Evolutionary conservation across 2,797 vertebrate species (phyloP), one percentile per base, ranked within the genome.

Genomic region (Chelon auratus): DNA sequence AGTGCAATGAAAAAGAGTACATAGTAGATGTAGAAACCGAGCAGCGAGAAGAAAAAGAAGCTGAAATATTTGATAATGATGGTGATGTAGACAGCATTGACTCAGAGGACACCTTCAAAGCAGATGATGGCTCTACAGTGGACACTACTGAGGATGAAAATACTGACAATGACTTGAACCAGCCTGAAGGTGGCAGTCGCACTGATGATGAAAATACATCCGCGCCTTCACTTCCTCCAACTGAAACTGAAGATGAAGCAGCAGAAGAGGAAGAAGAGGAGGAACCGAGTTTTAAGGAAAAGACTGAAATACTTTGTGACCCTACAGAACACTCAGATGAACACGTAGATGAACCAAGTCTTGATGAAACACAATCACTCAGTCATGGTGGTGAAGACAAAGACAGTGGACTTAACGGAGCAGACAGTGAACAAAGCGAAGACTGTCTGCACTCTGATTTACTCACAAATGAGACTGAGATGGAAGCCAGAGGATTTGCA

Each of bases 111-210:
- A 88, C 87, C 2, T 72, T 90, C 36, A 90, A 90, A 80, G 89
- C 83, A 60, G 89, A 89, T 42, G 80, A 83, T 50, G 68, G 60
- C 65, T 80, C 71, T 48, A 61, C 54, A 60, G 62, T 72, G 71
- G 82, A 88, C 69, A 82, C 87, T 83, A 77, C 79, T 82, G 89
- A 92, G 50, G 80, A 90, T 61, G 90, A 91, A 84, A 87, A 87
- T 78, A 85, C 83, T 73, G 90, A 90, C 66, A 84, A 82, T 67
- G 83, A 91, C 81, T 83, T 80, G 53, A 84, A 81, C 55, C 77
- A 61, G 75, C 40, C 80, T 64, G 82, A 85, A 62, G 73, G 50
- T 71, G 73, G 75, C 42, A 55, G 55, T 66, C 50, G 72, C 72
- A 65, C 68, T 55, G 83, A 91, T 43, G 81, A 84, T 50, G 88